Evolutionary conservation across 2,113 vertebrate species (phyloP).

Genomic region (Hypomesus transpacificus): DNA sequence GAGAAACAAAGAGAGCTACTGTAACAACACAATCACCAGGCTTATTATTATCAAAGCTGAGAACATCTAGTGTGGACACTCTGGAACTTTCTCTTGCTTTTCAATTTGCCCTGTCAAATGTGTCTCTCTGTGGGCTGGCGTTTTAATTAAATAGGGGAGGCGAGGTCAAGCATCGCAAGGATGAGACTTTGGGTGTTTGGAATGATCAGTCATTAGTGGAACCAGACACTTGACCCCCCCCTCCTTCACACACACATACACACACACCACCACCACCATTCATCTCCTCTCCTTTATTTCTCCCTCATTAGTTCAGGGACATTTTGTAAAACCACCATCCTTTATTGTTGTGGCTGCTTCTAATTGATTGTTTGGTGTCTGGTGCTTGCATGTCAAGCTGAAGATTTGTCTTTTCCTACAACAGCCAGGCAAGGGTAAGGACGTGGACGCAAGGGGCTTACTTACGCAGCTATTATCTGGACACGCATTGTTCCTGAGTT

Average conservation of each 20-base stretch:
- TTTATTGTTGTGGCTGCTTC: conserved; percentile 22
- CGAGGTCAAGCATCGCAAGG: background rate
- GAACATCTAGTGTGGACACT: conserved; percentile 32
- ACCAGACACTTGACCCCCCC: conserved; percentile 38
- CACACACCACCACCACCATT: conserved; percentile 33
- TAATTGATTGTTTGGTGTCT: background rate
- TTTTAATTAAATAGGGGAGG: conserved; percentile 50
- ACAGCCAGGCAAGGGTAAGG: conserved; percentile 23
- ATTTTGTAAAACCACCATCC: conserved; percentile 34
- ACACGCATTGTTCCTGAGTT: too few species aligned
- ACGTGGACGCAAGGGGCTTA: background rate
- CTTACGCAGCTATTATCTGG: too few species aligned
- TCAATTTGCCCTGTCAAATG: conserved; percentile 30
- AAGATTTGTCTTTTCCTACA: conserved; percentile 16
- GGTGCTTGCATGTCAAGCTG: background rate
- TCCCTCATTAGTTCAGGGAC: conserved; percentile 37
- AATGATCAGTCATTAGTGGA: background rate
- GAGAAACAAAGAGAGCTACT: background rate
- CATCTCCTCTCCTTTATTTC: conserved; percentile 34
- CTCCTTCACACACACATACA: background rate
- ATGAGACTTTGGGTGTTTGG: too few species aligned
- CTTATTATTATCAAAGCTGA: conserved; percentile 32
- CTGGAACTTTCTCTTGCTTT: conserved; percentile 24
- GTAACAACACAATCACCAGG: background rate
- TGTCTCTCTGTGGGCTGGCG: conserved; percentile 25